phyloP scores from a whole-genome alignment of 2,888 invertebrate genomes.

The Helicoverpa assulta region DNA sequence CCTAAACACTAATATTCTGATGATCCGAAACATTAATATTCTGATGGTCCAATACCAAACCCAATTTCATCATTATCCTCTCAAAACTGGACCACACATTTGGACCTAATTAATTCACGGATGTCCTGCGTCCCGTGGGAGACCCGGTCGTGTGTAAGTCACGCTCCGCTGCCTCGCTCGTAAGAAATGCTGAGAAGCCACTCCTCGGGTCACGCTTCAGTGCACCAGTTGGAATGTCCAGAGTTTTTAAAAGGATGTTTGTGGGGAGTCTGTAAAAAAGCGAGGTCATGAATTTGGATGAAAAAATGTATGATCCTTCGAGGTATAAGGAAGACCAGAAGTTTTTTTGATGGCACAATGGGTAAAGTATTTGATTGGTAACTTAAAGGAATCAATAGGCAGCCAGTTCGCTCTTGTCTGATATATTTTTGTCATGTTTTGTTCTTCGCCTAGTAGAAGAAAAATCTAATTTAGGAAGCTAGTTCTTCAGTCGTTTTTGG shows the following conservation, averaged over 20 bases:
- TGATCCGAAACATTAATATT: too few relatives aligned
- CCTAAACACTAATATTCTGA: too few relatives aligned
- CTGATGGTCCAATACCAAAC: background rate
- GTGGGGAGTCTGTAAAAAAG: background rate
- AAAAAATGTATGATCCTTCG: background rate
- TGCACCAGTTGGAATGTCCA: slow-evolving; percentile 34
- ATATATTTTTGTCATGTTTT: too few relatives aligned
- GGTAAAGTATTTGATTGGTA: background rate
- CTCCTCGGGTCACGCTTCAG: slow-evolving; percentile 46
- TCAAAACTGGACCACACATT: slow-evolving; percentile 32
- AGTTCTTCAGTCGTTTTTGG: too few relatives aligned
- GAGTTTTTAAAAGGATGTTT: slow-evolving; percentile 10
- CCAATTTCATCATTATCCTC: slow-evolving; percentile 6
- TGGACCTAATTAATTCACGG: slow-evolving; percentile 47
- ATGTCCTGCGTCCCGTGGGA: slow-evolving; percentile 73
- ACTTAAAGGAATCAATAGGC: too few relatives aligned
- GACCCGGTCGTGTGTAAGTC: slow-evolving; percentile 69
- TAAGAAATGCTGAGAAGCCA: slow-evolving; percentile 56
- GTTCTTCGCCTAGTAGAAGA: too few relatives aligned
- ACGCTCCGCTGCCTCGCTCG: slow-evolving; percentile 62
- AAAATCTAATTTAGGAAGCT: too few relatives aligned
- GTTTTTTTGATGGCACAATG: background rate
- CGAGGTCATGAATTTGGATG: background rate
- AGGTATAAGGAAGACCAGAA: background rate
- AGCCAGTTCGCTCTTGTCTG: too few relatives aligned